Conservation (phyloP, 2,797 vertebrate genomes). For the Echiichthys vipera region DNA sequence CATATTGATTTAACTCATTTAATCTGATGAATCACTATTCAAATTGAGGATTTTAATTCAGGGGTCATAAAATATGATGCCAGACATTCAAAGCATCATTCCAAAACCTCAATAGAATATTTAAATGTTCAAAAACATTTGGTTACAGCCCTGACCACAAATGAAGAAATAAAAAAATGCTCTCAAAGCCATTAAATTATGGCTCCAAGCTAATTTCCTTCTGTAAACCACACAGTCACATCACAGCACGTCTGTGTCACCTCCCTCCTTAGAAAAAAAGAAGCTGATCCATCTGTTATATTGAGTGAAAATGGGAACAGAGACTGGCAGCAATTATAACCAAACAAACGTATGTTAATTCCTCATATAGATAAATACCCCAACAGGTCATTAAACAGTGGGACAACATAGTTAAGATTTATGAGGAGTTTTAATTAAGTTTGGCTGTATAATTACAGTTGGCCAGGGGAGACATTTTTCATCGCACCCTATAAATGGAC, state of each 20-base stretch:
- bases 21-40: too few species aligned
- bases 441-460: conserved; percentile 29
- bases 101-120: too few species aligned
- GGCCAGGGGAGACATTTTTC: not conserved
- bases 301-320: not conserved
- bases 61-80: too few species aligned
- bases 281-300: not conserved
- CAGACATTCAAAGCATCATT: too few species aligned
- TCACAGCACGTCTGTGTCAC: not conserved
- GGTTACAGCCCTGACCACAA: too few species aligned
- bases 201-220: not conserved
- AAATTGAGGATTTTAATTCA: too few species aligned
- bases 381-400: conserved; percentile 14
- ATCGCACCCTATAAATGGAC: not conserved
- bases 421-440: conserved; percentile 35
- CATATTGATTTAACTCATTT: too few species aligned
- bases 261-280: not conserved
- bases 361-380: conserved; percentile 18
- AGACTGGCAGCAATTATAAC: conserved; percentile 16
- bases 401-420: conserved; percentile 19
- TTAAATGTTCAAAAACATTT: too few species aligned
- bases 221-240: not conserved
- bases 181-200: not conserved
- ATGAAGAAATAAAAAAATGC: not conserved
- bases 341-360: conserved; percentile 16